A percentile compares a stretch with the other conserved stretches of the same genome.
Evolutionary conservation across 2,113 vertebrate genomes (phyloP).

Genomic region (Eolophus roseicapilla): DNA sequence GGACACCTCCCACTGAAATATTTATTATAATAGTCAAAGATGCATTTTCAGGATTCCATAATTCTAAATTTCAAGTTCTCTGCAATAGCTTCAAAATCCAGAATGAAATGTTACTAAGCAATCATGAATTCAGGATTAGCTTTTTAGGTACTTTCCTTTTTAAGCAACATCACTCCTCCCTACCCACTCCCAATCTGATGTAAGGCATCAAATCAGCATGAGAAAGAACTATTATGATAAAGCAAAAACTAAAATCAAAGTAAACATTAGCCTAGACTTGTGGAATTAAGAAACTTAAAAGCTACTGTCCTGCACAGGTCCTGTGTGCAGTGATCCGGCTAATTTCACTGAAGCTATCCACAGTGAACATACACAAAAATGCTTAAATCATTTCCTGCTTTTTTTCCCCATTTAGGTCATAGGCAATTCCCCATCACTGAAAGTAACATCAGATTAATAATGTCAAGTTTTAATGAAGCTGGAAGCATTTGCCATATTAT

Average conservation of each 20-base stretch:
- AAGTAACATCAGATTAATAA: neutral
- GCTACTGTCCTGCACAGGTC: neutral
- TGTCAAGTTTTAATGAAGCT: neutral
- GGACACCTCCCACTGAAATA: no score
- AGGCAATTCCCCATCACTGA: neutral
- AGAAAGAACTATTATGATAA: neutral
- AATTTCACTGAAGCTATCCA: neutral
- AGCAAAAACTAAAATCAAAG: neutral
- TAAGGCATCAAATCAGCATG: neutral
- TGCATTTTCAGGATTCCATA: neutral
- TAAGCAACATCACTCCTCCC: neutral
- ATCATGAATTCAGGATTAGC: neutral
- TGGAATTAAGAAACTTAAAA: neutral
- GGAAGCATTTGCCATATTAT: neutral
- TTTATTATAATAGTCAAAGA: neutral
- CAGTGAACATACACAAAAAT: neutral
- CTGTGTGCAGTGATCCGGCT: no score
- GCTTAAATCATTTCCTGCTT: neutral
- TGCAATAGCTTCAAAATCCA: neutral
- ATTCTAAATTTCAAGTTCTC: neutral
- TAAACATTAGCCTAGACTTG: neutral
- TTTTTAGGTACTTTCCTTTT: neutral
- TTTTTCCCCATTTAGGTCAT: neutral
- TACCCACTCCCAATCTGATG: neutral
- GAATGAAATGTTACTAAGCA: neutral